These are phyloP conservation scores for Pithys albifrons DNA, from an alignment of 2,113 vertebrate genomes.

Conservation along the genomic window DNA sequence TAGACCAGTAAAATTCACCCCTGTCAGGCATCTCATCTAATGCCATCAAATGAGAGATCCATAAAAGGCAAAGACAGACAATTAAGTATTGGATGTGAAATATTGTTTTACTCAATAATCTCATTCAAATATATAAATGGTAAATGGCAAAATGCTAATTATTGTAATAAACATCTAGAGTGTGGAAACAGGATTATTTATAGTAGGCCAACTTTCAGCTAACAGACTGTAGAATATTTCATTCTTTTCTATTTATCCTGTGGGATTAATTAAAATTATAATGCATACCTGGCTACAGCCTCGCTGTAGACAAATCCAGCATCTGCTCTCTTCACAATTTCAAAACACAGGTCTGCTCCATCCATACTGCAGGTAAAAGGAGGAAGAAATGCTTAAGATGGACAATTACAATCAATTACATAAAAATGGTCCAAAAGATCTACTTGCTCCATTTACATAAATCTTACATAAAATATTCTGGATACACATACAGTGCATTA, in stretches of 20 bases:
- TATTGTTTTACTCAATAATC: neutral
- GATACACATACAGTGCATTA: neutral
- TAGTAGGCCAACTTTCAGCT: neutral
- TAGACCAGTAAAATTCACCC: neutral
- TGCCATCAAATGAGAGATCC: neutral
- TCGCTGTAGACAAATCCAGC: slow-evolving; percentile 97
- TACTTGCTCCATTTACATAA: neutral
- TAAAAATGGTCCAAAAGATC: neutral
- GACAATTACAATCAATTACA: neutral
- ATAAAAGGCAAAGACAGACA: neutral
- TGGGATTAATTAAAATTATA: slow-evolving; percentile 24
- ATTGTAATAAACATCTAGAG: neutral
- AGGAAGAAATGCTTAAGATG: neutral
- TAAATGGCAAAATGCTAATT: neutral
- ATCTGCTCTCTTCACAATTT: slow-evolving; percentile 92
- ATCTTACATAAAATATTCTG: neutral
- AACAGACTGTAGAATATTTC: neutral
- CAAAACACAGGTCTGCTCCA: slow-evolving; percentile 92
- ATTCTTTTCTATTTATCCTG: neutral
- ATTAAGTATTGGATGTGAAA: neutral
- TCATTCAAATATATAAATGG: neutral
- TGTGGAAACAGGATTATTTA: neutral
- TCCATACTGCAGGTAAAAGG: slow-evolving; percentile 84
- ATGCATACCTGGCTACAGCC: slow-evolving; percentile 91
- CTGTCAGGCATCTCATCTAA: neutral